phyloP scores from a whole-genome alignment of 2,113 vertebrate genomes.

The Henicopernis longicauda region DNA sequence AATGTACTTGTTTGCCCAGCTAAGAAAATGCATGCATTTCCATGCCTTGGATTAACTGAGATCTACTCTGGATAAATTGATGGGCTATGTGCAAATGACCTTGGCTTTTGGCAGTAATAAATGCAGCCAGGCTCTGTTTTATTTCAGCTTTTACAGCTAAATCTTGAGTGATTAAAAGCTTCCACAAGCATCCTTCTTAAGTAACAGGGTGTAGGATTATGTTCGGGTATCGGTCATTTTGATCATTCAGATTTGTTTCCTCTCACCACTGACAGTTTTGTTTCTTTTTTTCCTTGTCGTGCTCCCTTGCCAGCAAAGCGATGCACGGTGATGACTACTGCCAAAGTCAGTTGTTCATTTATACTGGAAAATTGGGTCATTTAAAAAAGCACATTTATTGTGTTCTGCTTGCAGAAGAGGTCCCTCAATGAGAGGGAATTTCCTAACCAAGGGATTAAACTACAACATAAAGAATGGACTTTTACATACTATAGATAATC shows the following conservation, averaged over 20 bases:
- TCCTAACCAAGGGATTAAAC: conserved; percentile 61
- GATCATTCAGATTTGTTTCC: not conserved
- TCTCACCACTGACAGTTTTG: not conserved
- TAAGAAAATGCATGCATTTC: conserved; percentile 91
- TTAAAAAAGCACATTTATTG: conserved; percentile 61
- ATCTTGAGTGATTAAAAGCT: conserved; percentile 53
- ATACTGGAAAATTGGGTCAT: conserved; percentile 44
- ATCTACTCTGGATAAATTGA: conserved; percentile 71
- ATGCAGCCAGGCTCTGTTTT: conserved; percentile 71
- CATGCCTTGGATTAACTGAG: conserved; percentile 79
- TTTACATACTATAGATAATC: conserved; percentile 14
- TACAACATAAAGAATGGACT: conserved; percentile 47
- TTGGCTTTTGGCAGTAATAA: conserved; percentile 72
- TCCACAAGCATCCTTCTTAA: conserved; percentile 58
- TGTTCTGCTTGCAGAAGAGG: conserved; percentile 72
- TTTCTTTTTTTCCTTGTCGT: not conserved
- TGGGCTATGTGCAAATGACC: conserved; percentile 77
- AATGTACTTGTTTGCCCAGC: conserved; percentile 87
- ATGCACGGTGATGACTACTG: conserved; percentile 38
- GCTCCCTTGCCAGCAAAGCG: conserved; percentile 75
- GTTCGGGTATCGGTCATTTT: conserved; percentile 31
- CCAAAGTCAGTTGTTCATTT: conserved; percentile 55
- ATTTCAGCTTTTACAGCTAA: conserved; percentile 48
- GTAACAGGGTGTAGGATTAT: not conserved
- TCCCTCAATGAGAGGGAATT: conserved; percentile 49